phyloP scores from a whole-genome alignment of 2,888 invertebrate species.

The Mellilla xanthometata region DNA sequence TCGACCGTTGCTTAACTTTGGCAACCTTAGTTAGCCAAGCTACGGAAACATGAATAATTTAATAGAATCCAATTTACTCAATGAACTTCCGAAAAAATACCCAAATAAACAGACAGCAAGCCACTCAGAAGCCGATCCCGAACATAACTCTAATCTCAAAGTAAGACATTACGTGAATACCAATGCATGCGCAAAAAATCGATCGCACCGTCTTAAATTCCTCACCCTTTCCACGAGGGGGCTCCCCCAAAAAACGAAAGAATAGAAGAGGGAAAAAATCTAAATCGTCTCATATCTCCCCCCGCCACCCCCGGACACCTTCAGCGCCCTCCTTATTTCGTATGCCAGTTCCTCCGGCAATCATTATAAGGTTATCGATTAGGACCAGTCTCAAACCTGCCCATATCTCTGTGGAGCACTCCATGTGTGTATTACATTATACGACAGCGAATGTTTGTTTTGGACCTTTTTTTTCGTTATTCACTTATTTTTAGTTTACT shows the following conservation, averaged over 20 bases:
- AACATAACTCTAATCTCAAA: slow-evolving; percentile 77
- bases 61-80: slow-evolving; percentile 12
- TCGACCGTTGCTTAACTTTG: no score
- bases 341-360: slow-evolving; percentile 83
- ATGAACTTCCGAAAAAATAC: slow-evolving; percentile 12
- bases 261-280: slow-evolving; percentile 83
- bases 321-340: slow-evolving; percentile 82
- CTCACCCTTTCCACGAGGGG: slow-evolving; percentile 82
- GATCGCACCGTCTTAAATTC: slow-evolving; percentile 82
- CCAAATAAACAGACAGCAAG: slow-evolving; percentile 20
- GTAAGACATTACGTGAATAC: slow-evolving; percentile 82
- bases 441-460: slow-evolving; percentile 38
- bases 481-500: no score
- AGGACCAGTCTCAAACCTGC: slow-evolving; percentile 78
- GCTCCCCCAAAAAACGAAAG: slow-evolving; percentile 81
- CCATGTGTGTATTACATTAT: slow-evolving; percentile 61
- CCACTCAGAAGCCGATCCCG: slow-evolving; percentile 33
- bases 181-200: slow-evolving; percentile 82
- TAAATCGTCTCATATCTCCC: slow-evolving; percentile 83
- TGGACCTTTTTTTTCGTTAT: neutral
- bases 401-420: slow-evolving; percentile 75
- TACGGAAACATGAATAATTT: no score
- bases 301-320: slow-evolving; percentile 71
- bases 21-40: no score
- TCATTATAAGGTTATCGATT: slow-evolving; percentile 84